Evolutionary conservation across 2,797 vertebrate species (phyloP), one percentile per base, ranked within the genome.

Genomic region (Selene dorsalis): DNA sequence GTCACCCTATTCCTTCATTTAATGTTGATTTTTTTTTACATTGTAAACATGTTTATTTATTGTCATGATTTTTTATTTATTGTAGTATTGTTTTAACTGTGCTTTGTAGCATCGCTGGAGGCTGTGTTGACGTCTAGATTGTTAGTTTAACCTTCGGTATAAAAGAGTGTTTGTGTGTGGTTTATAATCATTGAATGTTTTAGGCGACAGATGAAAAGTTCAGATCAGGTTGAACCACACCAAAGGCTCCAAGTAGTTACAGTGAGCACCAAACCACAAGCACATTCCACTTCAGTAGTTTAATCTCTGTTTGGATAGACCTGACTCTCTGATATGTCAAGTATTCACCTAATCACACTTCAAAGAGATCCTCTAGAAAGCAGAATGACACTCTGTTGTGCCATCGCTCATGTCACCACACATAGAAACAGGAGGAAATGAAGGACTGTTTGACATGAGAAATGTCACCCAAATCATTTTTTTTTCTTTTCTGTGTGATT

Each of bases 241-340:
- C 11, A 26, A 57, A 79, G 20, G 0, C 4, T 4, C 7, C 38
- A 24, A 50, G 18, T 20, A 43, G 20, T 26, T 39, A 58, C 39
- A 56, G 2, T 13, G 24, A 50, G 13, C 17, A 20, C 0, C 30
- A n/a, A 80, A 80, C 69, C 68, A 32, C 55, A 78, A 50, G 59
- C 38, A 3, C 72, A 56, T 72, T 75, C 72, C 73, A 10, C 50
- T 39, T 59, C 28, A 64, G 63, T 9, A 48, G 43, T 69, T 81
- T 20, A 60, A 57, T 66, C 62, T 73, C 38, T 69, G 82, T 84
- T 70, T 78, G 28, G 52, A 58, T 43, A 47, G 45, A 59, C 50
- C 0, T 77, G 65, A 76, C 80, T 69, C 38, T 61, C 5, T 30
- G 68, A 85, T 45, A 80, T 62, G 50, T 0, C 53, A 30, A 60